A percentile compares a stretch with the other conserved stretches of the same genome.
Evolutionary conservation across 2,888 invertebrate species (phyloP).

Genomic region (Apamea anceps): DNA sequence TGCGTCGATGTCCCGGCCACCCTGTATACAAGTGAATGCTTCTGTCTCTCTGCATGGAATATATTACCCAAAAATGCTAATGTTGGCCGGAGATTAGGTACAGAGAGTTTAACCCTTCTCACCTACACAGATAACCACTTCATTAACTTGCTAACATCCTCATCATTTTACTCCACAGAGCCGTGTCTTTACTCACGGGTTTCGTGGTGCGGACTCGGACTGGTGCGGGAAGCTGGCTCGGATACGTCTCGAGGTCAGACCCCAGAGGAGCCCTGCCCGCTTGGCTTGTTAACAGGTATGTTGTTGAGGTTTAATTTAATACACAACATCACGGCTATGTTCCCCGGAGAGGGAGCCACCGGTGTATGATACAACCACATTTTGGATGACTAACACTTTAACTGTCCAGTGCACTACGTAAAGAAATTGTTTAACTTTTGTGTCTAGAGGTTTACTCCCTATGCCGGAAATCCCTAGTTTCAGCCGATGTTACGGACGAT

Average conservation of each 20-base stretch:
- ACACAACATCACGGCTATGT: not conserved
- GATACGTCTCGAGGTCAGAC: slow-evolving; percentile 97
- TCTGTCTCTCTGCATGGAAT: too few relatives aligned
- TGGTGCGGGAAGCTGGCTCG: slow-evolving; percentile 93
- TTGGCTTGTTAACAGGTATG: slow-evolving; percentile 95
- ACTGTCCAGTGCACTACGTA: not conserved
- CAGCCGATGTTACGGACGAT: too few relatives aligned
- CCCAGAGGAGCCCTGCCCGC: slow-evolving; percentile 96
- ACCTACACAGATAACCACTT: not conserved
- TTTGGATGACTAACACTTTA: too few relatives aligned
- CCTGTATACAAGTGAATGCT: too few relatives aligned
- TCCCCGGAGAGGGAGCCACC: not conserved
- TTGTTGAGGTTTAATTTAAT: not conserved
- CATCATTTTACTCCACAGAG: slow-evolving; percentile 82
- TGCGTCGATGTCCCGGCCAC: too few relatives aligned
- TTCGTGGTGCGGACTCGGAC: slow-evolving; percentile 92
- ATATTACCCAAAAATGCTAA: too few relatives aligned
- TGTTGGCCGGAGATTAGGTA: too few relatives aligned
- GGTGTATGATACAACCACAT: not conserved
- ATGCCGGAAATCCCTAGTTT: too few relatives aligned
- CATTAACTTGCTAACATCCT: not conserved
- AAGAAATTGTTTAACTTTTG: not conserved
- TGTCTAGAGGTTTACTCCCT: too few relatives aligned
- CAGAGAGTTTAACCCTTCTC: not conserved
- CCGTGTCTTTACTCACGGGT: slow-evolving; percentile 91